Evolutionary conservation across 1,140 invertebrate species (phyloP), one percentile per base, ranked within the genome.

Genomic region (Polypedilum pembai): DNA sequence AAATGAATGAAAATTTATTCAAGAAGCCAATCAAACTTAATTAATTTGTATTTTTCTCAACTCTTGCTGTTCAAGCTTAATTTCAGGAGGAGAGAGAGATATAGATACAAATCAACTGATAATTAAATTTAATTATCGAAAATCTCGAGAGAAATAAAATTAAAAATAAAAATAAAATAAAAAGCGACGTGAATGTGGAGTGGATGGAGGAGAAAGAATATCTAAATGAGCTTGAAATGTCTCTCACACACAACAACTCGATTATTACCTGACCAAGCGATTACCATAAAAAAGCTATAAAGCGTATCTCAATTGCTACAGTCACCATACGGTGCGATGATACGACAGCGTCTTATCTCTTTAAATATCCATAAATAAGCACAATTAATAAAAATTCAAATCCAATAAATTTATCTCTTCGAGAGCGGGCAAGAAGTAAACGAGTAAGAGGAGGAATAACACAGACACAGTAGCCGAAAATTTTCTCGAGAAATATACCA

Each of bases 121-220:
- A 56, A 56, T 56, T 56, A 56, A 56, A 56, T 56, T 56, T 56
- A 56, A 56, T 56, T 56, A 56, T 56, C 45, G 45, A 56, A 56
- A 56, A 56, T 56, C 45, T 56, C 3, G 4, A 56, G n/a, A n/a
- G n/a, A 56, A 56, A 56, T 56, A 56, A 56, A 15, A 56, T 12
- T 45, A 56, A 56, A 56, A 56, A n/a, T 33, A 33, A 33, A 33
- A 33, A 33, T 33, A 33, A 33, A 33, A 33, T 33, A 33, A 33
- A 33, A 33, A 33, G 24, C 24, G 24, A 33, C 24, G 24, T 33
- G 24, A 33, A 33, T 33, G 24, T 33, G 24, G 5, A n/a, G n/a
- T n/a, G n/a, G n/a, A n/a, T n/a, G n/a, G n/a, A n/a, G 5, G 5
- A 33, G 24, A 33, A 33, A 33, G 24, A 33, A 33, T 33, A 33